Evolutionary conservation across 2,888 invertebrate species (phyloP), one percentile per base, ranked within the genome.

Genomic region (Drosophila suboccidentalis): DNA sequence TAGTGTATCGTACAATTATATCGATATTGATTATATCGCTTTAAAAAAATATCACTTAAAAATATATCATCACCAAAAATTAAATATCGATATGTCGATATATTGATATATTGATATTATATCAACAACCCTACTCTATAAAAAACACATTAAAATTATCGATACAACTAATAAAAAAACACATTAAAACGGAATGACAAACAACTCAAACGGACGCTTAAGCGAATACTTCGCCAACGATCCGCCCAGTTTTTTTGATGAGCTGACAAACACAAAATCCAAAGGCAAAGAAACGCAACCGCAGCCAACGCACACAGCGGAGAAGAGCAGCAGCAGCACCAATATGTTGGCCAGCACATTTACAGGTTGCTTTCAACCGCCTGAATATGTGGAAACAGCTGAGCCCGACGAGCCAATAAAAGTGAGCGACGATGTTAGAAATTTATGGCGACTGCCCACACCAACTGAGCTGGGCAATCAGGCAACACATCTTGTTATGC

Each of bases 401-500:
- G 68, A 78, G n/a, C 65, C 78, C 1, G 91, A 91, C 8, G 92
- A 92, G 38, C 90, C 89, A 8, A 59, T 89, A 4, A 91, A 90
- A 73, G 90, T 93, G 3, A 58, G 74, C 9, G 93, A 93, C 13
- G 91, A 92, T 22, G 91, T 93, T 10, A 81, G 91, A 58, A 92
- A 92, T 74, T 84, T 91, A 8, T 93, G 93, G 93, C 91, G 90
- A 36, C 19, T 75, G 10, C 78, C 87, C 0, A 36, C 46, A 0
- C 34, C 39, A 13, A 60, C 6, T 19, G 91, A 92, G 36, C 65
- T 78, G 0, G 90, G 89, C 17, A 96, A 96, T 95, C 98, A 58
- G 13, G 19, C 98, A 34, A 82, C 87, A n/a, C 75, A 85, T 50
- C 71, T 98, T 0, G 97, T 98, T 0, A 96, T 96, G 95, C 98